Conservation (phyloP, 2,113 vertebrate species). For the Dromiciops gliroides region DNA sequence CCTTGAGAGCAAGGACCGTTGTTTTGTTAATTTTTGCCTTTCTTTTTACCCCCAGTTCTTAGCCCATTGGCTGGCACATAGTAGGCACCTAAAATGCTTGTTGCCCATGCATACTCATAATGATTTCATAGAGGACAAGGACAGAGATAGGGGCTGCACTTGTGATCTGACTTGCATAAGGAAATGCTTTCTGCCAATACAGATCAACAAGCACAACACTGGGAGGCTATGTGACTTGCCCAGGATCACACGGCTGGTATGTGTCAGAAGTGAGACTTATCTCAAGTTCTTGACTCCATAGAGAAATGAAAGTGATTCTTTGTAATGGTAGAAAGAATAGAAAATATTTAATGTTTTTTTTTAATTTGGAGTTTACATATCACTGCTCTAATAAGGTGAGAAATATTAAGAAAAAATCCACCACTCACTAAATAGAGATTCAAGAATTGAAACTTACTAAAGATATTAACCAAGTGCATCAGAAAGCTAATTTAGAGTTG, state of each 20-base stretch:
- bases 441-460: slow-evolving; percentile 56
- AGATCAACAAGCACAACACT: background rate
- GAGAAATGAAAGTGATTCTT: slow-evolving; percentile 64
- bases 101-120: background rate
- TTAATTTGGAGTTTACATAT: background rate
- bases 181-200: background rate
- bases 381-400: slow-evolving; percentile 46
- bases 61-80: background rate
- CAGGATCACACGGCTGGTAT: background rate
- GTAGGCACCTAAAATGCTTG: background rate
- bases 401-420: slow-evolving; percentile 64
- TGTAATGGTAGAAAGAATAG: slow-evolving; percentile 35
- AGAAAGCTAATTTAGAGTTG: background rate
- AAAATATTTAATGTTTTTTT: too few relatives aligned
- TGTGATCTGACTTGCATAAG: background rate
- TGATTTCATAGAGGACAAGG: background rate
- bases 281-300: slow-evolving; percentile 52
- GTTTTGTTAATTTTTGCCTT: background rate
- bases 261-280: slow-evolving; percentile 11
- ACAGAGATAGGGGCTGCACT: background rate
- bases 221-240: background rate
- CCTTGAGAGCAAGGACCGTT: background rate
- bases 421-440: slow-evolving; percentile 52
- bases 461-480: background rate
- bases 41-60: background rate